These are phyloP conservation scores for Liolophura sinensis DNA, from an alignment of 1,140 invertebrate species.

Conservation along the genomic window DNA sequence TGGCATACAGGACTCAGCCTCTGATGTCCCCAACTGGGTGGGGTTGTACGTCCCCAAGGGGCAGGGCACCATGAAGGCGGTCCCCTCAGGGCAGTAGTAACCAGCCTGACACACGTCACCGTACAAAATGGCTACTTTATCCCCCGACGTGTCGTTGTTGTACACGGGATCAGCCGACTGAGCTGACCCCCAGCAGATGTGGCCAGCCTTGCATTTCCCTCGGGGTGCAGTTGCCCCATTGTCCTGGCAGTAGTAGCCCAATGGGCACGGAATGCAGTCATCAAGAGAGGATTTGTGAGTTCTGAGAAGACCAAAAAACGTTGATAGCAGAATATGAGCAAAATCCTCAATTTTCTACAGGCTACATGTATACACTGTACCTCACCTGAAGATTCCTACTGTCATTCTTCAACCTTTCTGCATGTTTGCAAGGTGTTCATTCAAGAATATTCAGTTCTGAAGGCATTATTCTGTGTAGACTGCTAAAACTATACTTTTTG, in stretches of 20 bases:
- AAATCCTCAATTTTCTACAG: too few relatives aligned
- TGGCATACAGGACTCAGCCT: slow-evolving; percentile 31
- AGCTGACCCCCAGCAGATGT: slow-evolving; percentile 50
- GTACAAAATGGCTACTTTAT: slow-evolving; percentile 45
- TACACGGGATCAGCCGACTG: slow-evolving; percentile 46
- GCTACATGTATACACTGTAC: too few relatives aligned
- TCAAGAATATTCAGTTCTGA: too few relatives aligned
- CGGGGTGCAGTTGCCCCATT: slow-evolving; percentile 36
- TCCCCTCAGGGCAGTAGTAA: slow-evolving; percentile 44
- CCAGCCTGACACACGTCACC: slow-evolving; percentile 50
- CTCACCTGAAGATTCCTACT: too few relatives aligned
- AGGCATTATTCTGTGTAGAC: too few relatives aligned
- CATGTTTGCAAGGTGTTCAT: too few relatives aligned
- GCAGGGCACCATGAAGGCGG: slow-evolving; percentile 44
- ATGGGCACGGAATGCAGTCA: slow-evolving; percentile 45
- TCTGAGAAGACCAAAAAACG: slow-evolving; percentile 24
- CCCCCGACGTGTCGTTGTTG: slow-evolving; percentile 45
- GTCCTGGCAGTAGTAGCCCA: slow-evolving; percentile 49
- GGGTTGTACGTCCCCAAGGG: slow-evolving; percentile 50
- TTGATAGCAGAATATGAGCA: too few relatives aligned
- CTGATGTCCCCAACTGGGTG: slow-evolving; percentile 33
- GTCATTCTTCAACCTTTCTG: too few relatives aligned
- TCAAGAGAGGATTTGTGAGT: slow-evolving; percentile 33
- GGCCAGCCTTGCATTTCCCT: slow-evolving; percentile 48
- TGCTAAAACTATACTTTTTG: too few relatives aligned